Evolutionary conservation across 1,140 invertebrate genomes (phyloP).

Genomic region (Tetramorium simillimum): DNA sequence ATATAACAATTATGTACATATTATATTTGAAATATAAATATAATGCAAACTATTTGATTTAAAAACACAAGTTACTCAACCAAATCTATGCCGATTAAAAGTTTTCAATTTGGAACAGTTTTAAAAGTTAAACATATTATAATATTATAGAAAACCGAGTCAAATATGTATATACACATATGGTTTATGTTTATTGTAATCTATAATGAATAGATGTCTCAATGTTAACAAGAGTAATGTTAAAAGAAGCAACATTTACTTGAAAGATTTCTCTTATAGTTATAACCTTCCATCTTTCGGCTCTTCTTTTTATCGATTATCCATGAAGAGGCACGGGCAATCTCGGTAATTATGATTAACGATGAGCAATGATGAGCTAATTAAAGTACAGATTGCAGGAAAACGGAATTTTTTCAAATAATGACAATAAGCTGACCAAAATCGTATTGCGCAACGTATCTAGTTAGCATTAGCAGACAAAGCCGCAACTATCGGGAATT

Average conservation of each 20-base stretch:
- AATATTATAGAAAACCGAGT: not conserved
- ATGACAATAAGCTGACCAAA: slow-evolving; percentile 38
- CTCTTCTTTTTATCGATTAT: slow-evolving; percentile 8
- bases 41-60: not conserved
- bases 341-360: slow-evolving; percentile 26
- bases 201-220: not conserved
- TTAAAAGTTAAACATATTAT: not conserved
- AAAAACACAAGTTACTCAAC: not conserved
- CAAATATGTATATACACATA: not conserved
- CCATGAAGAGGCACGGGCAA: not conserved
- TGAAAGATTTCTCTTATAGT: not conserved
- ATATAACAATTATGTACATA: not conserved
- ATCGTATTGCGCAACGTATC: not conserved
- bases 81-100: not conserved
- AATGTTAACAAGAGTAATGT: not conserved
- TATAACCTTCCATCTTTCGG: not conserved
- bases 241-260: not conserved
- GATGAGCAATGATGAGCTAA: not conserved
- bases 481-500: slow-evolving; percentile 16
- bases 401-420: slow-evolving; percentile 6
- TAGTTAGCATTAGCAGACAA: slow-evolving; percentile 21
- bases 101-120: not conserved
- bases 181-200: not conserved
- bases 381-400: slow-evolving; percentile 10
- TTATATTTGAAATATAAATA: not conserved